Evolutionary conservation across 37 sponge, comb jelly and placozoan genomes (phyloP).

Genomic region (Cladorhizidae sp.): DNA sequence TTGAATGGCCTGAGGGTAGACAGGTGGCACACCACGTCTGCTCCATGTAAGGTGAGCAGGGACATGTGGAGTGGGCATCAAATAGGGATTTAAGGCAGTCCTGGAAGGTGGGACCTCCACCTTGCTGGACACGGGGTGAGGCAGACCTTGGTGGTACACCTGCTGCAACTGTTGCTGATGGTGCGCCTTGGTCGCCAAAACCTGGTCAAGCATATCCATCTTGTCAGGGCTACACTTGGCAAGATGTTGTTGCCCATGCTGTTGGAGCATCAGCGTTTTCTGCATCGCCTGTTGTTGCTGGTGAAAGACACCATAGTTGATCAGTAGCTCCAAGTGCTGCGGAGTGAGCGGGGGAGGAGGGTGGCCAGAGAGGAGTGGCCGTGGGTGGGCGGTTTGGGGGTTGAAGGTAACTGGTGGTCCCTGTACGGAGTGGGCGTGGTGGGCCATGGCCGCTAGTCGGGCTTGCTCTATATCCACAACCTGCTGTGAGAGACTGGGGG

Average conservation of each 20-base stretch:
- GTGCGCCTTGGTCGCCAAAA: not conserved
- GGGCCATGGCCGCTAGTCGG: not conserved
- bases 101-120: not conserved
- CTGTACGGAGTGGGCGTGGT: not conserved
- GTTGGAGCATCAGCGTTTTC: not conserved
- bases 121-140: not conserved
- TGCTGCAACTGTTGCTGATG: slow-evolving; percentile 1
- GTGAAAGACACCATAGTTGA: not conserved
- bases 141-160: not conserved
- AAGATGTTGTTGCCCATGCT: not conserved
- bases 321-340: not conserved
- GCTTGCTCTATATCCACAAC: not conserved
- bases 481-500: not conserved
- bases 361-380: not conserved
- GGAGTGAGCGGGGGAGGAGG: not conserved
- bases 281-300: slow-evolving; percentile 6
- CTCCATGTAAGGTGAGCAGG: not conserved
- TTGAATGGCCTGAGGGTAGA: not conserved
- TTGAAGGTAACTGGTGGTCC: not conserved
- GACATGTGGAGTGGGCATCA: no score
- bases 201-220: not conserved
- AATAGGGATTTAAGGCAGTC: no score
- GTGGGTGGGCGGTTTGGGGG: not conserved
- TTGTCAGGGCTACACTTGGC: not conserved
- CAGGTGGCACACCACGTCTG: not conserved